Base-by-base conservation (phyloP, 2,888 invertebrate species). In the Unio pictorum region DNA sequence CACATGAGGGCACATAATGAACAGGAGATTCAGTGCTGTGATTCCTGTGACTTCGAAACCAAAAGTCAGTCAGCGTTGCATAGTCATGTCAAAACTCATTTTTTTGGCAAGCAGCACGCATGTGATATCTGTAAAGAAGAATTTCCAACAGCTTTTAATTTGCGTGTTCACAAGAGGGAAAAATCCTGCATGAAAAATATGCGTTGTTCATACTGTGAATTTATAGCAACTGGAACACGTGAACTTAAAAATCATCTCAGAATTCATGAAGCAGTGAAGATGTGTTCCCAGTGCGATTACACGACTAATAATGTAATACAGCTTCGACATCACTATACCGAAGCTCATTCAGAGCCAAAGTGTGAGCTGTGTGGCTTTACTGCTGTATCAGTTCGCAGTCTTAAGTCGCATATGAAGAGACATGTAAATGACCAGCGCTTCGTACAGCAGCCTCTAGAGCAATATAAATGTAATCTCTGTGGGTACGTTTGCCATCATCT, bases 351-450 rank as follows among this genome's bases (percentile, higher is more conserved):
- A 11, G 81, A 81, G 62, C 67, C 86, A 57, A 82, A 85, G 69
- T 89, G 89, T 76, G 83, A 85, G 59, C 70, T 86, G 66, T 89
- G 89, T 74, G 88, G 87, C 67, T 89, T 88, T 77, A 81, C 84
- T n/a, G 88, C 89, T 1, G 81, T 83, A 7, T 88, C 88, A 4
- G 85, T 79, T 30, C 80, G 88, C 55, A 89, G 88, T 69, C 76
- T 89, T 28, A 89, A 89, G 69, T 89, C 89, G 11, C 89, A 89
- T 80, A 88, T 89, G 88, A 89, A 89, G 72, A 82, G 89, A 2
- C 89, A 89, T 71, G 82, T 86, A 34, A 89, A 89, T 69, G 89
- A 89, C 76, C 88, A 88, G 71, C 80, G 87, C 7, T 89, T 87
- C 69, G 87, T 89, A 26, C 87, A 87, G 68, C 89, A 89, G 76